Evolutionary conservation across 2,113 vertebrate genomes (phyloP).

Genomic region (Vidua chalybeata): DNA sequence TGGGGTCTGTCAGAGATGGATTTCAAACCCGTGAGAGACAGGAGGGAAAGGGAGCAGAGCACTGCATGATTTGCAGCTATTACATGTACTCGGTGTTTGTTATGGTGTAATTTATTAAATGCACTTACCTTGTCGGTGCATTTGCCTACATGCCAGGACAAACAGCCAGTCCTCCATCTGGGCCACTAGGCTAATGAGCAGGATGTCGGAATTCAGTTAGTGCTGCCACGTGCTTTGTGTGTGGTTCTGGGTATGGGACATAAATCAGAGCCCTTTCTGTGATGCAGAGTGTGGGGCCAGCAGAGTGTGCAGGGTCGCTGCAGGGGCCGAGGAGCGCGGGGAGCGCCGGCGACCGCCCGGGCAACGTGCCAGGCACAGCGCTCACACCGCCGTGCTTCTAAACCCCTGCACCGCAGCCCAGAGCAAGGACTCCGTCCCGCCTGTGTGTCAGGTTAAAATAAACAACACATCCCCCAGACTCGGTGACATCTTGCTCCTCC

Average conservation of each 20-base stretch:
- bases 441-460: fast-evolving
- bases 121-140: neutral
- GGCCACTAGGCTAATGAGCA: neutral
- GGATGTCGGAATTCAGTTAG: neutral
- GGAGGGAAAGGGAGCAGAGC: neutral
- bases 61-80: fast-evolving
- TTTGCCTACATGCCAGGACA: neutral
- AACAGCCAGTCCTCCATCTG: neutral
- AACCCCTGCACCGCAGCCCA: neutral
- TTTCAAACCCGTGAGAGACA: neutral
- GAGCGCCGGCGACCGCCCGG: neutral
- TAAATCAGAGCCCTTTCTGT: neutral
- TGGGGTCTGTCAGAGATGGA: neutral
- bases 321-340: neutral
- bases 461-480: neutral
- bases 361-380: fast-evolving
- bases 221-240: neutral
- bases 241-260: neutral
- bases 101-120: neutral
- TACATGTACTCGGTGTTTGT: fast-evolving
- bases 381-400: neutral
- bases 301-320: neutral
- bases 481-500: neutral
- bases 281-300: neutral
- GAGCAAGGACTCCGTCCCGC: neutral